These are phyloP conservation scores for Bombus fervidus DNA, from an alignment of 1,140 invertebrate genomes.

Conservation along the genomic window DNA sequence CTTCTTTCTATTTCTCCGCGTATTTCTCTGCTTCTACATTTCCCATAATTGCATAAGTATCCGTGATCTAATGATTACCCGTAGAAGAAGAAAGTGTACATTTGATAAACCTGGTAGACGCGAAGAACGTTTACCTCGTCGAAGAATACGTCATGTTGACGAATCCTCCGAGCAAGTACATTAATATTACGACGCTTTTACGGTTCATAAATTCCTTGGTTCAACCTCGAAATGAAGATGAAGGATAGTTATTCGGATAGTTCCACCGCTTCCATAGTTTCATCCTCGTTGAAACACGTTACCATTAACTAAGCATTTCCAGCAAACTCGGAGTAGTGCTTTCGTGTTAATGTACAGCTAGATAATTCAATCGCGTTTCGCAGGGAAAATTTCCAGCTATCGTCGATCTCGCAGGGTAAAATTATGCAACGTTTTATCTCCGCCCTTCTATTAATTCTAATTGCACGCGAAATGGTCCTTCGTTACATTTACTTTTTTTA, in stretches of 20 bases:
- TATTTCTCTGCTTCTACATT: no score
- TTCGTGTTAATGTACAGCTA: constrained; percentile 9
- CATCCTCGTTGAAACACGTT: background rate
- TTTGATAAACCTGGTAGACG: background rate
- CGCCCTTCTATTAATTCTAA: background rate
- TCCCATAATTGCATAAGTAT: background rate
- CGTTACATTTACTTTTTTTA: background rate
- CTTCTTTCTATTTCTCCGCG: no score
- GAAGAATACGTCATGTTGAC: constrained; percentile 7
- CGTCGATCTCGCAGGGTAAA: background rate
- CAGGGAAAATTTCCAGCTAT: background rate
- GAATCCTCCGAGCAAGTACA: constrained; percentile 37
- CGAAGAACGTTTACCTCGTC: background rate
- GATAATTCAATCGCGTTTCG: constrained; percentile 19
- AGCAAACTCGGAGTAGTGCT: constrained; percentile 2
- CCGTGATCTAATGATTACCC: no score
- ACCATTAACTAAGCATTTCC: constrained; percentile 24
- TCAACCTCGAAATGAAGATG: constrained; percentile 48
- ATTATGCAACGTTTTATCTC: background rate
- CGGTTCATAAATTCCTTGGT: constrained; percentile 54
- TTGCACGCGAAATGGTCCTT: background rate
- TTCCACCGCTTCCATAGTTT: constrained; percentile 16
- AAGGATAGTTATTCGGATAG: constrained; percentile 52
- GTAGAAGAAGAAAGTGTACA: no score
- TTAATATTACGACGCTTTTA: constrained; percentile 54